These are phyloP conservation scores for Parotocinclus haroldoi DNA, from an alignment of 2,797 vertebrate species.

Conservation along the genomic window DNA sequence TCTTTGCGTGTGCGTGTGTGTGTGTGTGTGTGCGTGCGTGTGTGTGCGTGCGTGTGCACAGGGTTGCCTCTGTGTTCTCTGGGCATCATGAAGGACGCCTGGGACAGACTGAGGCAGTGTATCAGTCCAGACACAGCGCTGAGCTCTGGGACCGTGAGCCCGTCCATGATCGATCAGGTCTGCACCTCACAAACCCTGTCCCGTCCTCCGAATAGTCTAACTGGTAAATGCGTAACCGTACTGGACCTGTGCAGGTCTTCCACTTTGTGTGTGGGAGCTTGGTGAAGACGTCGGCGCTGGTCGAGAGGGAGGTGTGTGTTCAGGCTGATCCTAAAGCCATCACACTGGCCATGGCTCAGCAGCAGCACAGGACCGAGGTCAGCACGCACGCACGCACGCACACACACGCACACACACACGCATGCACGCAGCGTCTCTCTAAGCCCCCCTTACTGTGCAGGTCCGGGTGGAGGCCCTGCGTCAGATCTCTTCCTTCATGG, in stretches of 20 bases:
- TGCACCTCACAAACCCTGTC: background rate
- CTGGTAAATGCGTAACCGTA: too few relatives aligned
- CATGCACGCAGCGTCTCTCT: too few relatives aligned
- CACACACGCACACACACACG: background rate
- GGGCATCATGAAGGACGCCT: conserved; percentile 79
- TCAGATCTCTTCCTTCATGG: conserved; percentile 77
- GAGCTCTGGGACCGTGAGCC: conserved; percentile 50
- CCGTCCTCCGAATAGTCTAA: too few relatives aligned
- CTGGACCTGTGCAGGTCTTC: conserved; percentile 51
- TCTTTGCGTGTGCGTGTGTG: conserved; percentile 9
- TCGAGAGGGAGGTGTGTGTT: conserved; percentile 55
- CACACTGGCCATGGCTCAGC: conserved; percentile 72
- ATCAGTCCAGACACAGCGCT: conserved; percentile 66
- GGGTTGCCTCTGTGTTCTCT: conserved; percentile 75
- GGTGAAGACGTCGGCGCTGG: conserved; percentile 46
- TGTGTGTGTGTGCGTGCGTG: conserved; percentile 9
- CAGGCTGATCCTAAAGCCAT: conserved; percentile 73
- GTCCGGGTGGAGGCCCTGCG: conserved; percentile 75
- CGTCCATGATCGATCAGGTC: conserved; percentile 70
- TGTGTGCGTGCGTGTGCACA: conserved; percentile 41
- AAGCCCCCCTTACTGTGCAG: conserved; percentile 44
- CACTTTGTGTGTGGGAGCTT: conserved; percentile 73
- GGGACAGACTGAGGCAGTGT: conserved; percentile 77
- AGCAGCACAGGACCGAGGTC: conserved; percentile 78
- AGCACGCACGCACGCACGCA: background rate